phyloP scores from a whole-genome alignment of 92 coral and sea anemone species.

The Parazoanthus atlanticus region DNA sequence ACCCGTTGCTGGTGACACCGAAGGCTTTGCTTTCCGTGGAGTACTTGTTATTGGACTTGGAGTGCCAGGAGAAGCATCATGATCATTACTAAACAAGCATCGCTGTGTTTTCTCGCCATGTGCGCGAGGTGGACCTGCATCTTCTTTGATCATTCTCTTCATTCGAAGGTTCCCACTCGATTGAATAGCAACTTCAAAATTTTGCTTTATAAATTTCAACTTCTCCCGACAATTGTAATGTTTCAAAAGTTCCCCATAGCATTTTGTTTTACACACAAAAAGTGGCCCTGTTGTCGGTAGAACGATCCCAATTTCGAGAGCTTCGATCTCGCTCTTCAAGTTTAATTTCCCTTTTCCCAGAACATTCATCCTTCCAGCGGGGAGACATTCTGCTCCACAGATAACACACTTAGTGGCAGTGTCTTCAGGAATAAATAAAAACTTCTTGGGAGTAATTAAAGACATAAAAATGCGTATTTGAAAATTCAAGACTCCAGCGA shows the following conservation, averaged over 20 bases:
- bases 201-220: neutral
- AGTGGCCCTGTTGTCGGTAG: neutral
- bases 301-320: neutral
- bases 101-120: no score
- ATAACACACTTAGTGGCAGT: neutral
- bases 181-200: neutral
- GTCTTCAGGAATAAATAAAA: neutral
- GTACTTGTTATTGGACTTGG: no score
- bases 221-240: neutral
- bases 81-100: no score
- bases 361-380: slow-evolving; percentile 10
- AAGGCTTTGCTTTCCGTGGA: no score
- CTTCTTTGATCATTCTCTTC: neutral
- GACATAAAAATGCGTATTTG: neutral
- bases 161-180: neutral
- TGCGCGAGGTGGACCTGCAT: neutral
- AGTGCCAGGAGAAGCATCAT: no score
- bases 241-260: slow-evolving; percentile 9
- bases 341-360: neutral
- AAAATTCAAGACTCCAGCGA: neutral
- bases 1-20: no score
- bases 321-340: neutral
- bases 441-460: neutral
- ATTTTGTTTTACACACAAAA: neutral
- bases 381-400: neutral